A percentile compares a stretch with the other conserved stretches of the same genome.
These are phyloP conservation scores for Pollachius pollachius DNA, from an alignment of 2,113 vertebrate genomes.

Conservation along the genomic window DNA sequence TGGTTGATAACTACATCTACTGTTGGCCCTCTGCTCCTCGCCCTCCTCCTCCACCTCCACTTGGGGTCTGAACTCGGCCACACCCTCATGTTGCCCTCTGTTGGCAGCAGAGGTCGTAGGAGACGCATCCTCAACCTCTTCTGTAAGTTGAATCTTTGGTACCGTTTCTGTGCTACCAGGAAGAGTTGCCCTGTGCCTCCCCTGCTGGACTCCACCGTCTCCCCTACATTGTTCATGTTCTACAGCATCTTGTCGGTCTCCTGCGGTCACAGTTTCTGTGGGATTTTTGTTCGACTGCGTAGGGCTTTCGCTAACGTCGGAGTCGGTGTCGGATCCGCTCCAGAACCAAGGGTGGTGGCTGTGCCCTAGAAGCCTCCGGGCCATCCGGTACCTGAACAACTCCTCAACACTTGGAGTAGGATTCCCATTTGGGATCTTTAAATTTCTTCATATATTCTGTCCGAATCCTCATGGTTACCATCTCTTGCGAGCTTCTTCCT, in stretches of 20 bases:
- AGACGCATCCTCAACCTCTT: constrained; percentile 9
- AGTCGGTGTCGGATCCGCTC: constrained; percentile 78
- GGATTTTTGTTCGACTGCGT: constrained; percentile 41
- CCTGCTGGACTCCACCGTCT: constrained; percentile 7
- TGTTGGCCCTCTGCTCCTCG: constrained; percentile 54
- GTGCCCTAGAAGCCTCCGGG: constrained; percentile 87
- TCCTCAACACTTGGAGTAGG: constrained; percentile 86
- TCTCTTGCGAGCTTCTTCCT: constrained; percentile 27
- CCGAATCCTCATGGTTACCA: constrained; percentile 75
- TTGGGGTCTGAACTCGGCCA: constrained; percentile 7
- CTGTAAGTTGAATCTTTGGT: constrained; percentile 28
- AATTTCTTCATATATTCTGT: constrained; percentile 95
- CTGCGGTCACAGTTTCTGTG: constrained; percentile 13
- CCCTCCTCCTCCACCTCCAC: constrained; percentile 26
- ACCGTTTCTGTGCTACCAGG: constrained; percentile 12
- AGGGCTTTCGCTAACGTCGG: constrained; percentile 68
- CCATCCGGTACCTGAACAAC: constrained; percentile 84
- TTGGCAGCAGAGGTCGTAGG: constrained; percentile 5
- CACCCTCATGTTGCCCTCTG: constrained; percentile 11
- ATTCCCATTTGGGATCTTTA: constrained; percentile 91
- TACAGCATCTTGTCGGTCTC: constrained; percentile 17
- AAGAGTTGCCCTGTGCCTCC: constrained; percentile 12
- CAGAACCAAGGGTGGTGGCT: constrained; percentile 91
- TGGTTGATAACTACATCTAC: constrained; percentile 37
- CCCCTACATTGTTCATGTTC: constrained; percentile 34